Conservation (phyloP, 1,140 invertebrate genomes). For the Harpegnathos saltator region DNA sequence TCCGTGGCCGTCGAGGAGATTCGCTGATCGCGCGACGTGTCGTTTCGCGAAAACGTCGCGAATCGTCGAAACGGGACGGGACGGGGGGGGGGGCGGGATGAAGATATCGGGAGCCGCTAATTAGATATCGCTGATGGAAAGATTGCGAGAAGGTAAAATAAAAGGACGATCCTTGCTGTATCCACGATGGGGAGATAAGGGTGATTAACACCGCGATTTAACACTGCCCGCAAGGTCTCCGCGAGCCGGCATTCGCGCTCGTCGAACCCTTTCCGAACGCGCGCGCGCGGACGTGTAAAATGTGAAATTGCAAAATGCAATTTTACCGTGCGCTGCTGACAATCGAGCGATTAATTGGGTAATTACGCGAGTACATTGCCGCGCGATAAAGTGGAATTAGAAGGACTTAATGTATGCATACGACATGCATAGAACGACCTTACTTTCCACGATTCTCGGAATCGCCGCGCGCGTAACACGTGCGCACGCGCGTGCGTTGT, state of each 20-base stretch:
- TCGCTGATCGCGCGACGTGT: conserved; percentile 3
- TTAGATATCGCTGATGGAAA: too few relatives aligned
- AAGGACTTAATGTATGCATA: conserved; percentile 46
- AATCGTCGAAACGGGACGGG: not conserved
- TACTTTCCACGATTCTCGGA: conserved; percentile 64
- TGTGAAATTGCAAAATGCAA: conserved; percentile 20
- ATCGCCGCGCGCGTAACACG: conserved; percentile 4
- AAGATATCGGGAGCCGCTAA: too few relatives aligned
- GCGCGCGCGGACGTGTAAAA: not conserved
- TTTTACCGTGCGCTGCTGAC: conserved; percentile 27
- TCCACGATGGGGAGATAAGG: too few relatives aligned
- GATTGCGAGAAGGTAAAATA: too few relatives aligned
- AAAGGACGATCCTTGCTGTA: too few relatives aligned
- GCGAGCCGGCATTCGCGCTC: too few relatives aligned
- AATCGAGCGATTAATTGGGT: conserved; percentile 51
- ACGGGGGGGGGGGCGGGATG: too few relatives aligned
- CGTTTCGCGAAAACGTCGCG: not conserved
- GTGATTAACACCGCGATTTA: too few relatives aligned
- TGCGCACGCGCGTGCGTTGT: not conserved
- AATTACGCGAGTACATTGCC: conserved; percentile 47
- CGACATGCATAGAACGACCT: conserved; percentile 47
- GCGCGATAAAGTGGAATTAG: conserved; percentile 46
- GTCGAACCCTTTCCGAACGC: not conserved
- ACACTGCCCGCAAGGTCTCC: too few relatives aligned
- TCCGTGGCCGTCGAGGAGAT: not conserved